phyloP scores from a whole-genome alignment of 2,113 vertebrate genomes.

The Malaclemys terrapin region DNA sequence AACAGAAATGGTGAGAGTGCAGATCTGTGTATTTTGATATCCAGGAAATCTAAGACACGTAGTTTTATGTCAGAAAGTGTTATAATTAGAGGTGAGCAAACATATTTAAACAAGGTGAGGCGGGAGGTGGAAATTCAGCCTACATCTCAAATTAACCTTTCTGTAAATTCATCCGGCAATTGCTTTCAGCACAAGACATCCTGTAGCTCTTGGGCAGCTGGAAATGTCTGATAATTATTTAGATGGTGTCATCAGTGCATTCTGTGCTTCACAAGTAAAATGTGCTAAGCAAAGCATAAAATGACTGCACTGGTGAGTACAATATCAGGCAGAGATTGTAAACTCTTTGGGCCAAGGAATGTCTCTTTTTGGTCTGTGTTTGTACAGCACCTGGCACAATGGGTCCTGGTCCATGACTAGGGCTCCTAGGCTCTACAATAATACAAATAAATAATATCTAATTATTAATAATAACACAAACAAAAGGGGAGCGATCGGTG shows the following conservation, averaged over 20 bases:
- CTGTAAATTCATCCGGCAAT: background rate
- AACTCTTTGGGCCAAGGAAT: background rate
- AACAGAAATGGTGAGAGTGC: background rate
- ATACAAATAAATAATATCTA: background rate
- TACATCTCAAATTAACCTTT: background rate
- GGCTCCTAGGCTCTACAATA: background rate
- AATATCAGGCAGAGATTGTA: background rate
- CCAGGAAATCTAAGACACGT: background rate
- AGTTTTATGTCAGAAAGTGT: background rate
- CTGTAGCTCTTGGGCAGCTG: background rate
- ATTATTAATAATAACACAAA: background rate
- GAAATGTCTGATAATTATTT: background rate
- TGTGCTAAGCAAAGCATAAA: background rate
- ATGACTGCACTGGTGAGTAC: background rate
- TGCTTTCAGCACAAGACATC: background rate
- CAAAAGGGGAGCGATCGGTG: no score
- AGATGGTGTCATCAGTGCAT: background rate
- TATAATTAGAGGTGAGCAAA: background rate
- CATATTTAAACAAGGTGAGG: background rate
- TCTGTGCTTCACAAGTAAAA: background rate
- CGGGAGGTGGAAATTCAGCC: background rate
- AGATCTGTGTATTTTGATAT: background rate
- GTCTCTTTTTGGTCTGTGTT: background rate
- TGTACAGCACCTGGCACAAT: background rate
- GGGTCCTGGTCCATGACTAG: background rate